Evolutionary conservation across 2,888 invertebrate species (phyloP).

Genomic region (Crepidodera aurea): DNA sequence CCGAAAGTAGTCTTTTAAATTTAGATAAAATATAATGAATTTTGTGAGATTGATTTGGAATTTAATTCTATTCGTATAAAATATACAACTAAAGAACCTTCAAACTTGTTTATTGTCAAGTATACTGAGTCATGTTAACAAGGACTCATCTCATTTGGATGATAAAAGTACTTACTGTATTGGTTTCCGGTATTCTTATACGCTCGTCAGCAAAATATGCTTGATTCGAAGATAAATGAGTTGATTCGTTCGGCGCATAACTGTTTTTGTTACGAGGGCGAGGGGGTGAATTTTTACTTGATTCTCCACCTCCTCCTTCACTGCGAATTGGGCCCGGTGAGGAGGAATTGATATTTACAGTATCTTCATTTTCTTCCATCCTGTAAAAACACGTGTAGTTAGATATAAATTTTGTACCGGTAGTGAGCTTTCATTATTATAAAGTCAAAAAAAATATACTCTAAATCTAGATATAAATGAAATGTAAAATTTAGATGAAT

Average conservation of each 20-base stretch:
- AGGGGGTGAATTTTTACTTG: background rate
- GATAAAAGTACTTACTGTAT: conserved; percentile 48
- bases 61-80: too few species aligned
- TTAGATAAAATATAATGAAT: too few species aligned
- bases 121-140: too few species aligned
- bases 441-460: too few species aligned
- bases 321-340: background rate
- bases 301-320: background rate
- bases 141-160: background rate
- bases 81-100: too few species aligned
- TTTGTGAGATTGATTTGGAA: too few species aligned
- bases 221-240: conserved; percentile 55
- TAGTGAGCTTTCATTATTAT: too few species aligned
- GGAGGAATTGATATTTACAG: background rate
- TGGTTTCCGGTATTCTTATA: conserved; percentile 68
- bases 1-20: too few species aligned
- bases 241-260: conserved; percentile 50
- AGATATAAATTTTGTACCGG: too few species aligned
- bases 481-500: too few species aligned
- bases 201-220: conserved; percentile 72
- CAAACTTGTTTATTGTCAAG: too few species aligned
- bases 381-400: conserved; percentile 1
- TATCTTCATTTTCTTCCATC: background rate
- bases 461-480: too few species aligned
- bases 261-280: background rate